Evolutionary conservation across 1,140 invertebrate genomes (phyloP).

Genomic region (Galendromus occidentalis): DNA sequence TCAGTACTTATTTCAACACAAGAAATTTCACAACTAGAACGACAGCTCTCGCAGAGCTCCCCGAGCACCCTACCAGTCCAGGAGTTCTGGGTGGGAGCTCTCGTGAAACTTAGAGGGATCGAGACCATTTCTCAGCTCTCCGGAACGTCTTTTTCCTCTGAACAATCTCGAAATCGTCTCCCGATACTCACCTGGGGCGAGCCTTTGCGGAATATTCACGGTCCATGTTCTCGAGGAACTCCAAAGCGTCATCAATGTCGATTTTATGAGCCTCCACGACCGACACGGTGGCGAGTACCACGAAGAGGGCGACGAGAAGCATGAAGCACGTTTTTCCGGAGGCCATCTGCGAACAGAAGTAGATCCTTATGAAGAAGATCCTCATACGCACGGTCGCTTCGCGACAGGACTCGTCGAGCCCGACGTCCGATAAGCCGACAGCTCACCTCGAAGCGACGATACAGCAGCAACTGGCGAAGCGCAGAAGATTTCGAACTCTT

Average conservation of each 20-base stretch:
- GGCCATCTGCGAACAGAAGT: not conserved
- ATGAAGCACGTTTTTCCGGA: not conserved
- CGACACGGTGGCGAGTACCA: not conserved
- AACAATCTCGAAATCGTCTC: too few relatives aligned
- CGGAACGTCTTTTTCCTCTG: too few relatives aligned
- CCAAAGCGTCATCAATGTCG: not conserved
- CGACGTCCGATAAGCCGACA: not conserved
- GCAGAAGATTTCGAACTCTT: too few relatives aligned
- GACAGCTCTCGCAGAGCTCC: not conserved
- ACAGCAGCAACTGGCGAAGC: not conserved
- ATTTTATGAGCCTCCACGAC: not conserved
- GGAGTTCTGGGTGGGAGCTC: not conserved
- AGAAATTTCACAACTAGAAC: not conserved
- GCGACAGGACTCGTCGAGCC: not conserved
- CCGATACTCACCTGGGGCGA: not conserved
- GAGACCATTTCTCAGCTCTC: not conserved
- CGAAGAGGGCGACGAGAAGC: not conserved
- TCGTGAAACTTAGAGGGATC: not conserved
- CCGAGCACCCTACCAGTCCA: not conserved
- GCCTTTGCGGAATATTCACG: constrained; percentile 5
- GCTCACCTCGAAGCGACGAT: not conserved
- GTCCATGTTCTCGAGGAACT: not conserved
- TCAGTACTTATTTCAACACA: not conserved
- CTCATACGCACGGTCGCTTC: not conserved
- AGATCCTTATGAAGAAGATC: not conserved